phyloP scores from a whole-genome alignment of 1,140 invertebrate species.

The Chrysopa pallens region DNA sequence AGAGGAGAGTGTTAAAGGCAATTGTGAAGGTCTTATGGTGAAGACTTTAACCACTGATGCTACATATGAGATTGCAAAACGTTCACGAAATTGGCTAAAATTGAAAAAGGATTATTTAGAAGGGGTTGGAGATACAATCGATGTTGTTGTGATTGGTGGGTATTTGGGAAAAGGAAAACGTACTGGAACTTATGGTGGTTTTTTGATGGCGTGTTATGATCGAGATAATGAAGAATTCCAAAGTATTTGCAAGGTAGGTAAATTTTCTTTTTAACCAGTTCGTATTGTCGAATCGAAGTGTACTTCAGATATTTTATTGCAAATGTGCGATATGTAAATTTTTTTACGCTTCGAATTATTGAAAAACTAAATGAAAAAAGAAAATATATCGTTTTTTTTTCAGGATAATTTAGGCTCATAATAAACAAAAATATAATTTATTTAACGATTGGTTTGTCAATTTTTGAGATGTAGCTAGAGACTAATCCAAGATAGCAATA shows the following conservation, averaged over 20 bases:
- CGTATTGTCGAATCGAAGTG: too few species aligned
- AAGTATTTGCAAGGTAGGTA: conserved; percentile 64
- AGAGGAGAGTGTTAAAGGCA: conserved; percentile 89
- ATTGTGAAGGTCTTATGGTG: conserved; percentile 98
- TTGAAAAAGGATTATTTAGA: conserved; percentile 97
- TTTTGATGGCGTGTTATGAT: conserved; percentile 94
- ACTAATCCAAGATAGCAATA: too few species aligned
- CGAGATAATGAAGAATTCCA: conserved; percentile 87
- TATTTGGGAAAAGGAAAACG: conserved; percentile 89
- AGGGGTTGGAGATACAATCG: conserved; percentile 83
- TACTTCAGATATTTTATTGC: too few species aligned
- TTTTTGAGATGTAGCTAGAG: too few species aligned
- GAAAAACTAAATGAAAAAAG: too few species aligned
- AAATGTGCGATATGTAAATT: too few species aligned
- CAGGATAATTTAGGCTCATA: too few species aligned
- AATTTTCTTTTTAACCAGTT: too few species aligned
- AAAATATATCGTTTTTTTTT: too few species aligned
- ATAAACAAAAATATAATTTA: too few species aligned
- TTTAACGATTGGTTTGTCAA: too few species aligned
- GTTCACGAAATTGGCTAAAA: conserved; percentile 95
- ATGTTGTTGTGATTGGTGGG: conserved; percentile 91
- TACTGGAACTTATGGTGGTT: conserved; percentile 88
- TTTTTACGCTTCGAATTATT: too few species aligned
- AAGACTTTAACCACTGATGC: conserved; percentile 88
- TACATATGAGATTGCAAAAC: conserved; percentile 94